phyloP scores from a whole-genome alignment of 2,797 vertebrate genomes.

The Bradypus variegatus region DNA sequence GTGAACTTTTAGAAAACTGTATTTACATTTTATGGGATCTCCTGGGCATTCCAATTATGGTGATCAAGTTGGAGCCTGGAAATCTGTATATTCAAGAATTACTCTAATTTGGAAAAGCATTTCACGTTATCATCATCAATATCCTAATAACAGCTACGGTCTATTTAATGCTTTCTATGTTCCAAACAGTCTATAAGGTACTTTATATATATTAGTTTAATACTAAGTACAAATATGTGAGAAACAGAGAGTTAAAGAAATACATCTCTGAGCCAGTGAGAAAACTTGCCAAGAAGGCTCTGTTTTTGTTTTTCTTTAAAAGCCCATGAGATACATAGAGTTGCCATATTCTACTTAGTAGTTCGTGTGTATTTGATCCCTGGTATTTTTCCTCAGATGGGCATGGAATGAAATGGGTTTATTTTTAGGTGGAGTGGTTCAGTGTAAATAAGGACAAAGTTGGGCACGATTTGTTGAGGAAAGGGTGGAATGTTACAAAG shows the following conservation, averaged over 20 bases:
- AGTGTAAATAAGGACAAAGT: background rate
- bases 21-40: background rate
- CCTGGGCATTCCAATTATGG: background rate
- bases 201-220: background rate
- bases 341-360: background rate
- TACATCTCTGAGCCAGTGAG: background rate
- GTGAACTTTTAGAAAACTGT: background rate
- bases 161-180: background rate
- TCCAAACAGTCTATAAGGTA: background rate
- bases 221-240: background rate
- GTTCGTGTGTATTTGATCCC: background rate
- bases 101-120: background rate
- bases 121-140: background rate
- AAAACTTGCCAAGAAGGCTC: background rate
- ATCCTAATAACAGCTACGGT: background rate
- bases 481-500: background rate
- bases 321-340: background rate
- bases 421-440: background rate
- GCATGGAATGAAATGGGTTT: background rate
- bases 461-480: background rate
- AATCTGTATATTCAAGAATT: background rate
- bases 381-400: background rate
- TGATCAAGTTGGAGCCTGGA: background rate
- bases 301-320: background rate
- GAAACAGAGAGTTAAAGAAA: background rate